A percentile compares a stretch with the other conserved stretches of the same genome.
These are phyloP conservation scores for Protomyctophum bolini DNA, from an alignment of 2,113 vertebrate genomes.

Conservation along the genomic window DNA sequence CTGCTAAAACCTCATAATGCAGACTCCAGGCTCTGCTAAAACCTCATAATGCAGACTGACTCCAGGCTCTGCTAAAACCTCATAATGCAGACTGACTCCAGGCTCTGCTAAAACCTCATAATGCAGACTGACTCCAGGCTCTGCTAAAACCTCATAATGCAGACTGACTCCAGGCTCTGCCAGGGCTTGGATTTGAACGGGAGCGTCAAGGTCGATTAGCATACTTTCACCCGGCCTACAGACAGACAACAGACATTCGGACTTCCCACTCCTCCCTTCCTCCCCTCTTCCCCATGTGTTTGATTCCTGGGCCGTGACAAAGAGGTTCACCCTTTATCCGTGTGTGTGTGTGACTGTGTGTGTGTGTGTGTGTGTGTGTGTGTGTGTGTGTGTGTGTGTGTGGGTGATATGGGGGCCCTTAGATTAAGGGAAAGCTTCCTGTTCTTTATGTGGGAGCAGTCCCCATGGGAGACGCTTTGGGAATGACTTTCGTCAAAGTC, in stretches of 20 bases:
- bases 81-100: conserved; percentile 42
- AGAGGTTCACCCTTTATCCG: conserved; percentile 74
- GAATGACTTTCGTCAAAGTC: conserved; percentile 70
- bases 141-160: conserved; percentile 32
- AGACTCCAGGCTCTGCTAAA: no score
- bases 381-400: conserved; percentile 38
- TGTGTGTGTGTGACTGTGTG: conserved; percentile 36
- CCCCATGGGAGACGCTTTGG: conserved; percentile 69
- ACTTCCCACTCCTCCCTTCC: conserved; percentile 11
- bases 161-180: conserved; percentile 38
- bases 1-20: no score
- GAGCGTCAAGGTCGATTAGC: conserved; percentile 68
- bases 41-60: no score
- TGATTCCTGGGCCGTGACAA: conserved; percentile 83
- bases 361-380: conserved; percentile 44
- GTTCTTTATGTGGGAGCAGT: conserved; percentile 77
- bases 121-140: no score
- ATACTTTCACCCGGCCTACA: conserved; percentile 68
- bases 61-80: neutral
- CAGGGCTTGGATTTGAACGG: conserved; percentile 52
- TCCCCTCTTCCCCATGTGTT: conserved; percentile 67
- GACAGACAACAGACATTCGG: conserved; percentile 38
- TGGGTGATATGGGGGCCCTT: conserved; percentile 68
- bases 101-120: conserved; percentile 20
- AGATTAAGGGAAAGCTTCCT: conserved; percentile 85